phyloP scores from a whole-genome alignment of 2,113 vertebrate species.

The Castor canadensis region DNA sequence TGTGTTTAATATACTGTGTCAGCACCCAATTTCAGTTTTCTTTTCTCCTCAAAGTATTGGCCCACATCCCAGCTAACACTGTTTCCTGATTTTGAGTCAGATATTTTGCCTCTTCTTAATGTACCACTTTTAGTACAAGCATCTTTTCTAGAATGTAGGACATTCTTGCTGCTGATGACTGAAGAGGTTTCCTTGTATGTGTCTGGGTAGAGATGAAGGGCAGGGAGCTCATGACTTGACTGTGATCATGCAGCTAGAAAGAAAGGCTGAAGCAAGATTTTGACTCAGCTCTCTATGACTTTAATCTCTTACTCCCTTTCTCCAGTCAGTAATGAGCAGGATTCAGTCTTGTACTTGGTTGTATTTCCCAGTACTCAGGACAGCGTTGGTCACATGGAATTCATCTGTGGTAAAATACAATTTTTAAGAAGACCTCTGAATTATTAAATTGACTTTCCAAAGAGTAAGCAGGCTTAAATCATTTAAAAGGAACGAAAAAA shows the following conservation, averaged over 20 bases:
- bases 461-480: neutral
- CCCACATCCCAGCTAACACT: neutral
- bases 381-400: neutral
- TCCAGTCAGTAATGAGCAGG: neutral
- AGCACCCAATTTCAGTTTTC: neutral
- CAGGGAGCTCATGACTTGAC: neutral
- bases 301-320: neutral
- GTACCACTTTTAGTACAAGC: neutral
- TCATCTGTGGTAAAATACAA: neutral
- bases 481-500: neutral
- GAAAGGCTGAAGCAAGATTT: neutral
- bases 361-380: neutral
- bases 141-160: neutral
- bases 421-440: slow-evolving; percentile 21
- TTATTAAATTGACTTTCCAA: slow-evolving; percentile 32
- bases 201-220: neutral
- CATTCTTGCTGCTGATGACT: neutral
- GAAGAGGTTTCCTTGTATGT: neutral
- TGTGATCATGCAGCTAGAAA: neutral
- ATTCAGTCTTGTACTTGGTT: neutral
- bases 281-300: neutral
- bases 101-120: neutral
- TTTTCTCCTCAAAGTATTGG: neutral
- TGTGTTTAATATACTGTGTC: neutral
- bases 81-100: neutral